Conservation (phyloP, 2,888 invertebrate species). For the Cryptocheilus praepositus region DNA sequence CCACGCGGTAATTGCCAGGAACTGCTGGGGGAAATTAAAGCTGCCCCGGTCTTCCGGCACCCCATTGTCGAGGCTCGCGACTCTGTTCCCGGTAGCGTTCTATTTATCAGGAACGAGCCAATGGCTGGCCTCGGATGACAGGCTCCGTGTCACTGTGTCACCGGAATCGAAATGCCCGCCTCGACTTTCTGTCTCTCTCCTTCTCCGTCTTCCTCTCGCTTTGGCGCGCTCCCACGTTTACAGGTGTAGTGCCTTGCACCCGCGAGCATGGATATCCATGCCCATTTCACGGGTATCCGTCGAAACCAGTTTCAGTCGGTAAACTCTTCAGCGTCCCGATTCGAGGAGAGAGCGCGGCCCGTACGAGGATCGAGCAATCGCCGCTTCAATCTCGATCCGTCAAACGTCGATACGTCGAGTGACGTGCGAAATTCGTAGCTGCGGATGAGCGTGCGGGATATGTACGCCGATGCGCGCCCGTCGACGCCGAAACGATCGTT, state of each 20-base stretch:
- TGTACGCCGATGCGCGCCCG: too few relatives aligned
- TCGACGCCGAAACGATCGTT: too few relatives aligned
- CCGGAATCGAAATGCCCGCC: constrained; percentile 60
- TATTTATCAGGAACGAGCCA: constrained; percentile 67
- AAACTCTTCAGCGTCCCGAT: too few relatives aligned
- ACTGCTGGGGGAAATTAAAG: constrained; percentile 73
- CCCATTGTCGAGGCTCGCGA: constrained; percentile 63
- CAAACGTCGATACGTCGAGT: constrained; percentile 9
- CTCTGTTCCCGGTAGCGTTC: constrained; percentile 66
- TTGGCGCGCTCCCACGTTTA: too few relatives aligned
- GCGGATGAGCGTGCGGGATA: too few relatives aligned
- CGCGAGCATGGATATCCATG: too few relatives aligned
- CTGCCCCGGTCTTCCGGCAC: constrained; percentile 71
- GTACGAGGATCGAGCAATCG: not conserved
- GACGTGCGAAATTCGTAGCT: constrained; percentile 10
- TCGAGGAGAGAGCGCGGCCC: too few relatives aligned
- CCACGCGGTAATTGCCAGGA: constrained; percentile 72
- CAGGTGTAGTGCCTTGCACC: too few relatives aligned
- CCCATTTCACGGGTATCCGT: too few relatives aligned
- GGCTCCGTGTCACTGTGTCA: constrained; percentile 72
- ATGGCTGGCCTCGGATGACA: constrained; percentile 59
- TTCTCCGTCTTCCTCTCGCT: constrained; percentile 11
- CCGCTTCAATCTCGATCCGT: constrained; percentile 16
- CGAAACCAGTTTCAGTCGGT: too few relatives aligned
- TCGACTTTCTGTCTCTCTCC: constrained; percentile 10